Base-by-base conservation (phyloP, 2,113 vertebrate genomes). In the Ivindomyrus marchei region DNA sequence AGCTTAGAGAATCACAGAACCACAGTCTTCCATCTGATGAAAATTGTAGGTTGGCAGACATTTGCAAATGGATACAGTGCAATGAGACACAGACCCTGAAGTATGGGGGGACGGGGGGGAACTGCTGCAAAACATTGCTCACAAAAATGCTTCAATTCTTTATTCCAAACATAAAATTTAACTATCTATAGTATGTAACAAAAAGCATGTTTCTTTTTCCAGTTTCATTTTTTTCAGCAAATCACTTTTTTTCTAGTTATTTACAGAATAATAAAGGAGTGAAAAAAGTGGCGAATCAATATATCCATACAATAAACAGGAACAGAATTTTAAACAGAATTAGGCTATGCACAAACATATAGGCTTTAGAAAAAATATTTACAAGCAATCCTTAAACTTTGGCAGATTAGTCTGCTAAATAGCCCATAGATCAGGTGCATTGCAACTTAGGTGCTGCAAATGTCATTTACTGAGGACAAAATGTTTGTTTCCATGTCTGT, bases 371-470 rank as follows among this genome's bases (percentile, higher is more conserved):
- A 95, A 95, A 94, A 95, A 89, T 89, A 91, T 87, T 87, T 87
- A 95, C 90, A 93, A 93, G 90, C 62, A 95, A 93, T 95, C 94
- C 91, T 90, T 88, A 84, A 90, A 93, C 85, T 92, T 93, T 95
- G 94, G 94, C 94, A 93, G 91, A 88, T 27, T 15, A 86, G n/a
- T 49, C 84, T 42, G 84, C 56, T 50, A 58, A 95, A 87, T 17
- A 87, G 27, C 50, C 50, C 47, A 87, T 50, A 87, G 85, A 50
- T 91, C 93, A 91, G 70, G 87, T 90, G 77, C 89, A 94, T 93
- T 93, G 94, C 95, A 95, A 95, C 95, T 89, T 88, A 93, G 89
- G 88, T 91, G 94, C 94, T 95, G 94, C 94, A 93, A 4, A 93
- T 94, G 94, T 95, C 95, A 83, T 91, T 90, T 62, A 80, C 90